These are phyloP conservation scores for Tachysurus fulvidraco DNA, from an alignment of 2,113 vertebrate species.

Conservation along the genomic window DNA sequence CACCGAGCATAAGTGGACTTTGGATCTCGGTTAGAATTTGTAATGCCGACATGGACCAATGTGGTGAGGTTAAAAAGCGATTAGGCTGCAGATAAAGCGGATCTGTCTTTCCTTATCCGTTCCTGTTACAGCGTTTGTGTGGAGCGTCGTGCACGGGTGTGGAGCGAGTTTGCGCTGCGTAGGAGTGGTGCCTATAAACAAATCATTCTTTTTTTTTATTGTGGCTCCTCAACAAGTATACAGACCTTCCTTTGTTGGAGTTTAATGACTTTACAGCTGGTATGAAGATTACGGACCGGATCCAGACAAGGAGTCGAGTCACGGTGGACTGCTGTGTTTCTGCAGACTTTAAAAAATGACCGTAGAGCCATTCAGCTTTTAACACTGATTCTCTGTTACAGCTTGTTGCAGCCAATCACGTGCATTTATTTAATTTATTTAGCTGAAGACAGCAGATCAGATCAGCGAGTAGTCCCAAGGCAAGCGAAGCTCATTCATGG, in stretches of 20 bases:
- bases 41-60: background rate
- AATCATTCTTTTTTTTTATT: constrained; percentile 11
- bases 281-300: background rate
- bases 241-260: constrained; percentile 14
- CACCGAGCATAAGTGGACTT: background rate
- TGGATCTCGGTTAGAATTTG: background rate
- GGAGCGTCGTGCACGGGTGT: background rate
- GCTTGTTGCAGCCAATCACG: background rate
- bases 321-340: background rate
- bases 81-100: background rate
- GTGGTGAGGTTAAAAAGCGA: background rate
- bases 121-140: background rate
- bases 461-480: background rate
- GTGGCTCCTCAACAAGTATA: background rate
- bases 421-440: background rate
- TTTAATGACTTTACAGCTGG: background rate
- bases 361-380: background rate
- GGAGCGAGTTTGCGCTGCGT: background rate
- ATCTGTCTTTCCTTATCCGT: background rate
- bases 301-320: background rate
- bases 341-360: background rate
- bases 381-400: background rate
- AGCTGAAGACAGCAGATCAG: background rate
- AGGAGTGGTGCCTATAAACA: constrained; percentile 3
- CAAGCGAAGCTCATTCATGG: background rate